These are phyloP conservation scores for Candidula unifasciata DNA, from an alignment of 2,888 invertebrate genomes.

Conservation along the genomic window DNA sequence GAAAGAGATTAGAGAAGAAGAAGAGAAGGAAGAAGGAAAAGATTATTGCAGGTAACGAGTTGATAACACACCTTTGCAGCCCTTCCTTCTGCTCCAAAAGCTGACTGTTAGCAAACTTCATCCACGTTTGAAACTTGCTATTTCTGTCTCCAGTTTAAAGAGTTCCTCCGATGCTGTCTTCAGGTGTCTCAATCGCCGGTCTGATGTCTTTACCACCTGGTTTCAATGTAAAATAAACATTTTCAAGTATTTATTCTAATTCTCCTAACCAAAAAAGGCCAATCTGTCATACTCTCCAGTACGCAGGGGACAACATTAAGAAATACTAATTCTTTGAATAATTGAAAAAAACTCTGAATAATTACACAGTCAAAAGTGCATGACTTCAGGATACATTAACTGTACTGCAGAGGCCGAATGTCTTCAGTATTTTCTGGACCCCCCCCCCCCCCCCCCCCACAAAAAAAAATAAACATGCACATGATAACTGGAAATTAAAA, in stretches of 20 bases:
- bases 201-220: conserved; percentile 68
- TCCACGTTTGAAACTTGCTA: conserved; percentile 73
- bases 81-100: conserved; percentile 62
- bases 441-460: no score
- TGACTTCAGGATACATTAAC: no score
- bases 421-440: no score
- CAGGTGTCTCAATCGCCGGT: conserved; percentile 67
- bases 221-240: neutral
- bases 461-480: no score
- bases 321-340: no score
- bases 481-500: no score
- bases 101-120: conserved; percentile 65
- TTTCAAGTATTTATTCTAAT: neutral
- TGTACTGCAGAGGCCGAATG: no score
- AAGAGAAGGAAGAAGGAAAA: neutral
- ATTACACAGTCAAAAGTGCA: no score
- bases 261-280: neutral
- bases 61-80: conserved; percentile 56
- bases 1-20: no score
- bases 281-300: no score
- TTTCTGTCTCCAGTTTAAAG: conserved; percentile 72
- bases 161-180: conserved; percentile 71
- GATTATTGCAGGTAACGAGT: neutral
- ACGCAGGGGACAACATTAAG: no score
- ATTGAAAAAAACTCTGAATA: no score